Evolutionary conservation across 1,140 invertebrate genomes (phyloP).

Genomic region (Thaumatotibia leucotreta): DNA sequence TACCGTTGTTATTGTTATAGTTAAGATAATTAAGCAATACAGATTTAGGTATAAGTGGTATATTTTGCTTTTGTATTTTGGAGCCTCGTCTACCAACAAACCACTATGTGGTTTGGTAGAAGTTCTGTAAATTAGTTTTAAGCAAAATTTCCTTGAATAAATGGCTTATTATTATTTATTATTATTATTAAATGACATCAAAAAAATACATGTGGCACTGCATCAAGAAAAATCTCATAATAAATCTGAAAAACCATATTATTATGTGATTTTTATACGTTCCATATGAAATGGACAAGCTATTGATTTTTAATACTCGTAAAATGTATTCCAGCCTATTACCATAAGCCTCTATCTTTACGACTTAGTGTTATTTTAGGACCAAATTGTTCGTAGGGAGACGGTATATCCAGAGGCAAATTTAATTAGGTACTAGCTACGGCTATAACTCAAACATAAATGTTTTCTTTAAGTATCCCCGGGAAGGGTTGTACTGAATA

Average conservation of each 20-base stretch:
- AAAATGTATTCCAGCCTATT: conserved; percentile 23
- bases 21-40: too few species aligned
- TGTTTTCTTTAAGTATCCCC: conserved; percentile 12
- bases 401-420: conserved; percentile 5
- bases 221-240: not conserved
- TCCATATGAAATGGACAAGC: not conserved
- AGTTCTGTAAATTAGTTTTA: too few species aligned
- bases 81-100: too few species aligned
- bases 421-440: conserved; percentile 8
- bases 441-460: conserved; percentile 8
- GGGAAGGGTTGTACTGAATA: conserved; percentile 12
- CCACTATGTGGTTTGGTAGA: too few species aligned
- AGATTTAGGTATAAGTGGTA: too few species aligned
- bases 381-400: conserved; percentile 12
- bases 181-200: not conserved
- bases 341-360: conserved; percentile 23
- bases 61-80: too few species aligned
- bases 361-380: conserved; percentile 13
- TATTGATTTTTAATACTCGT: conserved; percentile 23
- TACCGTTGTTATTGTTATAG: too few species aligned
- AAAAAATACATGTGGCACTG: not conserved
- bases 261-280: not conserved
- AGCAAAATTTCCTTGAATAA: too few species aligned
- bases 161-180: too few species aligned
- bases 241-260: not conserved